Evolutionary conservation across 2,888 invertebrate genomes (phyloP), one percentile per base, ranked within the genome.

Genomic region (Lordiphosa andalusiaca): DNA sequence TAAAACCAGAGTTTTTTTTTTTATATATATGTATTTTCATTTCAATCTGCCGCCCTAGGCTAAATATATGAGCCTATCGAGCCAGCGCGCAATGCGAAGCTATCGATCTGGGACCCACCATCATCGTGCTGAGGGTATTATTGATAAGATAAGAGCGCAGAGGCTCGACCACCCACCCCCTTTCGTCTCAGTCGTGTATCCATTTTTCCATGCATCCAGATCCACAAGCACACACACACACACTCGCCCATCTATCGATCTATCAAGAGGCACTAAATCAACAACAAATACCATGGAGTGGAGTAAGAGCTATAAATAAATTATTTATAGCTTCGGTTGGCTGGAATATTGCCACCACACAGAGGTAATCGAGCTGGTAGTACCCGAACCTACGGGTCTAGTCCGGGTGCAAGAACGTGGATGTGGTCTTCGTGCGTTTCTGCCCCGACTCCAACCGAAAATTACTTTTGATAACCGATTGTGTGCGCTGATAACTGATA

Each of bases 211-310:
- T 35, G 35, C 47, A 48, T 62, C 62, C 63, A 53, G 50, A n/a
- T 38, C 49, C 37, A 51, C 42, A 35, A 6, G 6, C 25, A 25
- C 25, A 7, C 25, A 25, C 25, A 53, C 57, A 58, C 70, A 58
- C 35, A 23, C n/a, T 36, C 50, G 36, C 19, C 37, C 59, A 69
- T 76, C 77, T 63, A 81, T 77, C 71, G 72, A 67, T 71, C 78
- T 81, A 83, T 67, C 68, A 71, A 82, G 69, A 69, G 81, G 74
- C 87, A 85, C 84, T 83, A 86, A 86, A 87, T 88, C 83, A 87
- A 86, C 76, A 87, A 71, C 67, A 68, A 67, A 52, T 63, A 62
- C 58, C 23, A 30, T 7, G n/a, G 39, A 50, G 30, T 30, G 49
- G 38, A 50, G 71, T 71, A 74, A 70, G 71, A 74, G 84, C 73